Evolutionary conservation across 2,888 invertebrate genomes (phyloP).

Genomic region (Diarsia rubi): DNA sequence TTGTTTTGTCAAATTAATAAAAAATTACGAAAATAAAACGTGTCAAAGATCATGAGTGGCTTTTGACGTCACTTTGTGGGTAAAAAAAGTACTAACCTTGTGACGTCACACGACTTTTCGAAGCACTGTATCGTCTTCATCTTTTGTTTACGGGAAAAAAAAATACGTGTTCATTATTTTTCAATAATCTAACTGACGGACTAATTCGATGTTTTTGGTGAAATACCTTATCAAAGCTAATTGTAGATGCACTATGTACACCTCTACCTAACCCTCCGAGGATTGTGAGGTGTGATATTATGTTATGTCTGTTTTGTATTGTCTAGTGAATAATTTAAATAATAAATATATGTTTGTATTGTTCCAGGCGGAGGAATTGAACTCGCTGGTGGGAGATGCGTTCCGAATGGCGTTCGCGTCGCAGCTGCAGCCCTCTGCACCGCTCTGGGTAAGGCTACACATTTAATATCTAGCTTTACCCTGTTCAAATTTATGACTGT

Average conservation of each 20-base stretch:
- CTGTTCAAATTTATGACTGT: no score
- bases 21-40: no score
- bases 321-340: not conserved
- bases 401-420: constrained; percentile 98
- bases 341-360: constrained; percentile 53
- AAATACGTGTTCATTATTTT: no score
- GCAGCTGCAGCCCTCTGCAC: constrained; percentile 95
- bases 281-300: not conserved
- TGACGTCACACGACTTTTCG: no score
- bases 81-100: no score
- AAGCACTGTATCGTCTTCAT: no score
- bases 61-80: no score
- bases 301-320: not conserved
- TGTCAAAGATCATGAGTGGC: no score
- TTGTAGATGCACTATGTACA: not conserved
- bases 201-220: no score
- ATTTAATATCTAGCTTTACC: not conserved
- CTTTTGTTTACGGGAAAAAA: no score
- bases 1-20: no score
- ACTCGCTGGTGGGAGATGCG: constrained; percentile 96
- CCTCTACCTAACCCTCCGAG: not conserved
- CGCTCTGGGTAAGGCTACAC: constrained; percentile 90
- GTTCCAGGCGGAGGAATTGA: constrained; percentile 96
- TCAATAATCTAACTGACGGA: no score
- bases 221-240: not conserved